Base-by-base conservation (phyloP, 2,113 vertebrate species). In the Orientallactaga bullata region DNA sequence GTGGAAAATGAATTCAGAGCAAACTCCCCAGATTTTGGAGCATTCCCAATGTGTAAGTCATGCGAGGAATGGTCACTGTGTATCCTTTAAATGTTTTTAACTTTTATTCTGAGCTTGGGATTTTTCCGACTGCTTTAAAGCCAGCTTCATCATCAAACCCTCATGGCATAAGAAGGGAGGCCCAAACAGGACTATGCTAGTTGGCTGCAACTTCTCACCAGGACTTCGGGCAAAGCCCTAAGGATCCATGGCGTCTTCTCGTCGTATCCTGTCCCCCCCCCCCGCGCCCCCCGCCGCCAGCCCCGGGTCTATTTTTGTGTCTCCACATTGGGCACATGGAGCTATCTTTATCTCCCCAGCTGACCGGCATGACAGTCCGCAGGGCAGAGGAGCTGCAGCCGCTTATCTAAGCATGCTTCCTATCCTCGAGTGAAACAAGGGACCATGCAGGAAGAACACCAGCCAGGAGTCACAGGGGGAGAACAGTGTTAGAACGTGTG, bases 341-440 rank as follows among this genome's bases (percentile, higher is more conserved):
- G 65, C 96, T 96, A 96, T 96, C 82, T 97, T 96, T 95, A 89
- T 80, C 94, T 26, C 63, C 69, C 84, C 96, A 90, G 95, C 96
- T 97, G 96, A 97, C 95, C 80, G 85, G 90, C 96, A 89, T 95
- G 90, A 72, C 92, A 94, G 78, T 97, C 97, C 93, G 74, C 81
- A 68, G 94, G 96, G 94, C 93, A 95, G 1, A 39, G 88, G 2
- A 95, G 87, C 91, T 89, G 93, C 28, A 83, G 39, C 88, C 85
- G 93, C 88, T 72, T 72, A 78, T 58, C 51, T n/a, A 95, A 85
- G 90, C 90, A 20, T 82, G 65, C 76, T 95, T 97, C 96, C 93
- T 84, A 83, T 35, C 35, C 95, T 87, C 71, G 74, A 89, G 63
- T 2, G 88, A 89, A 47, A 94, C 93, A 94, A 93, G 89, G 88